Percentiles rank a stretch among this genome's conserved stretches.
Evolutionary conservation across 2,797 vertebrate species (phyloP).

Genomic region (Acomys russatus): DNA sequence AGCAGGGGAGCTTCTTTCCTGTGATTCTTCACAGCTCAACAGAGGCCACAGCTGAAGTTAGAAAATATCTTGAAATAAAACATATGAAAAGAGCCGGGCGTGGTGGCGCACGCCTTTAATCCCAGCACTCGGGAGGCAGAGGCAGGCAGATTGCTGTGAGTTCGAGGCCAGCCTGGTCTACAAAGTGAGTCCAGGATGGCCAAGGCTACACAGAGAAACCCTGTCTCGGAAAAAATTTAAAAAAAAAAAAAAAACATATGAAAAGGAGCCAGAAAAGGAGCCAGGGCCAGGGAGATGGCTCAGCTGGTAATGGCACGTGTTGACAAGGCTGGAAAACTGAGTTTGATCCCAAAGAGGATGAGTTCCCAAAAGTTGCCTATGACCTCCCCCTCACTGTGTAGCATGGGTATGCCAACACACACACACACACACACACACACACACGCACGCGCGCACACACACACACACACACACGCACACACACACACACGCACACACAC

Average conservation of each 20-base stretch:
- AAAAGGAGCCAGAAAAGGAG: too few relatives aligned
- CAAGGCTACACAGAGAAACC: too few relatives aligned
- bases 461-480: not conserved
- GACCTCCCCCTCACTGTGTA: too few relatives aligned
- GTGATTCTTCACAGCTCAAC: not conserved
- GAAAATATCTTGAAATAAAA: not conserved
- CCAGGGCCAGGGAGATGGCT: not conserved
- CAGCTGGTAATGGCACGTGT: not conserved
- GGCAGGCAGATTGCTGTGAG: too few relatives aligned
- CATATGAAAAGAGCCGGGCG: slow-evolving; percentile 3
- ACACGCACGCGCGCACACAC: not conserved
- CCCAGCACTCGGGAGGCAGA: too few relatives aligned
- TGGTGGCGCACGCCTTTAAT: too few relatives aligned
- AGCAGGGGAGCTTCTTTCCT: not conserved
- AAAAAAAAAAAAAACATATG: not conserved
- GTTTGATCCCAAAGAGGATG: not conserved
- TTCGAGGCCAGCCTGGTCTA: too few relatives aligned
- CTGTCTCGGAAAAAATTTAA: too few relatives aligned
- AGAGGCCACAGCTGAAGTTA: not conserved
- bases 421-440: not conserved
- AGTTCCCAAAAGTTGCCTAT: not conserved
- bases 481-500: not conserved
- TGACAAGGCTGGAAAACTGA: not conserved
- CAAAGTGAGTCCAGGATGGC: too few relatives aligned
- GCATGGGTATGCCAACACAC: not conserved